These are phyloP conservation scores for Campylomormyrus numenius DNA, from an alignment of 2,113 vertebrate genomes.

Conservation along the genomic window DNA sequence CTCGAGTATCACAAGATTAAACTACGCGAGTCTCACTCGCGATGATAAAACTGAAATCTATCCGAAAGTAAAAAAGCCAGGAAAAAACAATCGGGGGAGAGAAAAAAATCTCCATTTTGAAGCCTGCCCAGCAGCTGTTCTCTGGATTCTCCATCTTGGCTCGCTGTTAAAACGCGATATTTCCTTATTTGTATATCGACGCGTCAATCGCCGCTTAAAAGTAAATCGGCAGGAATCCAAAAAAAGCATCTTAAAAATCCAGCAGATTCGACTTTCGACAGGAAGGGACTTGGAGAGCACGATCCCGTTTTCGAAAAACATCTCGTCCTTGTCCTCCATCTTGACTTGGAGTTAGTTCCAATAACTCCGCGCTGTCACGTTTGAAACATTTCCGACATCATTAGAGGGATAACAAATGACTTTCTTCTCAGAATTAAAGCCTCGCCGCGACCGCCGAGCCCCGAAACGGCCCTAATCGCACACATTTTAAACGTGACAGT, in stretches of 20 bases:
- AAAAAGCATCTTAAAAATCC: neutral
- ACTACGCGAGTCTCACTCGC: neutral
- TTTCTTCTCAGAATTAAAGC: neutral
- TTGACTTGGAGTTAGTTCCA: conserved; percentile 52
- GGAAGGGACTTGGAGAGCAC: neutral
- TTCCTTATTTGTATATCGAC: neutral
- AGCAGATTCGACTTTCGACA: too few species aligned
- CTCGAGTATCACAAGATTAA: neutral
- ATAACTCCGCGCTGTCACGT: conserved; percentile 27
- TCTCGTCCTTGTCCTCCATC: conserved; percentile 58
- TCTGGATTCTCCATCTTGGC: conserved; percentile 50
- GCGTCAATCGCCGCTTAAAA: neutral
- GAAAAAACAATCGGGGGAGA: conserved; percentile 11
- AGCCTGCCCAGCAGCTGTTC: conserved; percentile 44
- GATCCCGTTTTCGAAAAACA: conserved; percentile 21
- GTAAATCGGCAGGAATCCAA: neutral
- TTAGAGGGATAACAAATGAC: neutral
- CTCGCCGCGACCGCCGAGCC: neutral
- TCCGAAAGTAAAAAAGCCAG: neutral
- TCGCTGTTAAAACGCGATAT: conserved; percentile 21
- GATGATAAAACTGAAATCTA: neutral
- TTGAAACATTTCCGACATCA: conserved; percentile 20
- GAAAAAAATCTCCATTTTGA: conserved; percentile 47
- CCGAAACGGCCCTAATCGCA: neutral
- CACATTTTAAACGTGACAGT: neutral